Percentiles rank a stretch among this genome's conserved stretches.
Conservation (phyloP, 2,797 vertebrate genomes). For the Carcharodon carcharias region DNA sequence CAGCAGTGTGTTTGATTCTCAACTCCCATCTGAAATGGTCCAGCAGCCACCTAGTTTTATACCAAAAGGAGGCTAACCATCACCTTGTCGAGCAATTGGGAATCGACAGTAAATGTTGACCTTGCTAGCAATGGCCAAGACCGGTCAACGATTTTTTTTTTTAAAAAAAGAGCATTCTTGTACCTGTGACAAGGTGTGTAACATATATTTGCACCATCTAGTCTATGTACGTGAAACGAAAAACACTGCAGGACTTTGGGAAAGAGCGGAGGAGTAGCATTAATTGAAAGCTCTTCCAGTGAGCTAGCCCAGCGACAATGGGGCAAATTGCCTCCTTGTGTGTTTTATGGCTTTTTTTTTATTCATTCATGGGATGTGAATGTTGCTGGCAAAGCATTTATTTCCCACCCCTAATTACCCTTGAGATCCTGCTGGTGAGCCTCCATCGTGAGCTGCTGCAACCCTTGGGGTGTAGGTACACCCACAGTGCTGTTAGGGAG, state of each 20-base stretch:
- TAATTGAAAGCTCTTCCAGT: background rate
- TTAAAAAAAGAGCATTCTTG: background rate
- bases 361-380: too few relatives aligned
- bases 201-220: background rate
- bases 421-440: too few relatives aligned
- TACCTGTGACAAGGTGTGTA: background rate
- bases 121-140: background rate
- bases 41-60: too few relatives aligned
- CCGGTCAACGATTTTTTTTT: too few relatives aligned
- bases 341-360: background rate
- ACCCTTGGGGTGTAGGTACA: too few relatives aligned
- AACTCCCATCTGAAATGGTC: too few relatives aligned
- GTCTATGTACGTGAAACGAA: background rate
- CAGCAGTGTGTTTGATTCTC: too few relatives aligned
- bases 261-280: background rate
- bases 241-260: background rate
- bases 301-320: background rate
- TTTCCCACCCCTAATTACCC: too few relatives aligned
- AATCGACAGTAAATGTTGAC: background rate
- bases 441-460: too few relatives aligned
- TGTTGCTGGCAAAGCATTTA: too few relatives aligned
- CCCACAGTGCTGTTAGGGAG: too few relatives aligned
- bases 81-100: background rate
- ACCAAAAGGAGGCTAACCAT: too few relatives aligned
- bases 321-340: background rate